Percentiles rank a stretch among this genome's conserved stretches.
Conservation (phyloP, 2,113 vertebrate species). For the Chaetops frenatus region DNA sequence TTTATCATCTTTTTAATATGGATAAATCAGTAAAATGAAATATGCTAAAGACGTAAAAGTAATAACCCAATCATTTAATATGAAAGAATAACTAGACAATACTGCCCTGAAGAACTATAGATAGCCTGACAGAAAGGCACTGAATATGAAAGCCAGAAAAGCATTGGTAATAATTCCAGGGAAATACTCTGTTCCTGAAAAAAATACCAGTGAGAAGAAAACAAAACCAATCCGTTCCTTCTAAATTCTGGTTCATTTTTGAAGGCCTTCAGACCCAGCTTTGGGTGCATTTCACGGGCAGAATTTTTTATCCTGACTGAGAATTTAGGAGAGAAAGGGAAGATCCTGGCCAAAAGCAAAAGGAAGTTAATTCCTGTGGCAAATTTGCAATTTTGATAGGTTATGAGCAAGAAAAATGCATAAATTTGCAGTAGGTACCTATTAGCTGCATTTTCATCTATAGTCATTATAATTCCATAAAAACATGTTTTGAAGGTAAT, state of each 20-base stretch:
- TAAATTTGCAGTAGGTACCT: not conserved
- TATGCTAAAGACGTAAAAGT: constrained; percentile 39
- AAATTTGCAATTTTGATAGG: not conserved
- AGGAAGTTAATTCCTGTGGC: not conserved
- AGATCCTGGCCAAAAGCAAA: not conserved
- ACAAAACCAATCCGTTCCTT: not conserved
- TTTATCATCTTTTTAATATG: constrained; percentile 51
- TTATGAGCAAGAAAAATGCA: not conserved
- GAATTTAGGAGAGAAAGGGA: not conserved
- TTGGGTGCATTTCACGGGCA: not conserved
- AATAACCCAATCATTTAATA: constrained; percentile 58
- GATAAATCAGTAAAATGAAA: constrained; percentile 49
- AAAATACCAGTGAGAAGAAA: not conserved
- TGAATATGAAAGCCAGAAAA: not conserved
- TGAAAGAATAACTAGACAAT: constrained; percentile 53
- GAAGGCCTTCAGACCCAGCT: not conserved
- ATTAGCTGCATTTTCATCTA: not conserved
- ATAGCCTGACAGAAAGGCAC: not conserved
- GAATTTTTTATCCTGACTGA: not conserved
- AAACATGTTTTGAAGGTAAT: not conserved
- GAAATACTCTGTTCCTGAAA: not conserved
- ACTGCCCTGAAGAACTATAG: not conserved
- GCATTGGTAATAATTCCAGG: not conserved
- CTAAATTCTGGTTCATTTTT: accelerated
- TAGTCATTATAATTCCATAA: not conserved